Percentiles rank a stretch among this genome's conserved stretches.
Evolutionary conservation across 1,140 invertebrate genomes (phyloP).

Genomic region (Polypedilum pembai): DNA sequence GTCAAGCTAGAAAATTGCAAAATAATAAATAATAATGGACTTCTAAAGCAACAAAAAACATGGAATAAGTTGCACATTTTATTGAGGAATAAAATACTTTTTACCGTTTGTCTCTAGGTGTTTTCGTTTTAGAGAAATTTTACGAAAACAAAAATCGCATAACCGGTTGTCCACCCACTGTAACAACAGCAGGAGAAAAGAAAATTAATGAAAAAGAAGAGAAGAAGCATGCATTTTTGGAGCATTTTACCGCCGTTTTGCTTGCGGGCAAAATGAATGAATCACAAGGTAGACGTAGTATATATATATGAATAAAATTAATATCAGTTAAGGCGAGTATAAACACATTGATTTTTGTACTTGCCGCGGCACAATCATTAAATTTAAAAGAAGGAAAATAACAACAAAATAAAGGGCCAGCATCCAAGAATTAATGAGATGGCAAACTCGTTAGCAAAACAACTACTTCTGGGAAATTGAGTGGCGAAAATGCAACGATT

Average conservation of each 20-base stretch:
- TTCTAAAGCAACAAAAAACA: too few species aligned
- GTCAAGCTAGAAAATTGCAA: too few species aligned
- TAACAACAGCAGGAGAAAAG: too few species aligned
- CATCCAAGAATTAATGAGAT: slow-evolving; percentile 14
- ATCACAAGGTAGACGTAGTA: background rate
- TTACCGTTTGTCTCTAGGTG: too few species aligned
- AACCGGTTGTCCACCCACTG: too few species aligned
- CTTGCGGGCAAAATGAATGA: slow-evolving; percentile 23
- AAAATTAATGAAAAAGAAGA: background rate
- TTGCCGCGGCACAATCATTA: slow-evolving; percentile 23
- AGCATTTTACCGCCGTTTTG: slow-evolving; percentile 21
- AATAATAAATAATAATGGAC: too few species aligned
- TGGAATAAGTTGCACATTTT: too few species aligned
- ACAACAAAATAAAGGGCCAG: slow-evolving; percentile 19
- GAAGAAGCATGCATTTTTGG: background rate
- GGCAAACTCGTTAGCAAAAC: slow-evolving; percentile 26
- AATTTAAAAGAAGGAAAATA: background rate
- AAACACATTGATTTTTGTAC: slow-evolving; percentile 15
- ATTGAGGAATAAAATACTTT: too few species aligned
- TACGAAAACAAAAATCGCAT: too few species aligned
- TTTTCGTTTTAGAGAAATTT: too few species aligned
- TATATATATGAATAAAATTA: background rate
- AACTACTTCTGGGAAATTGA: slow-evolving; percentile 23
- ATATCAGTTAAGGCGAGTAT: slow-evolving; percentile 25
- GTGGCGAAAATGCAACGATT: background rate